phyloP scores from a whole-genome alignment of 1,140 invertebrate genomes.

The Saccostrea glomerata region DNA sequence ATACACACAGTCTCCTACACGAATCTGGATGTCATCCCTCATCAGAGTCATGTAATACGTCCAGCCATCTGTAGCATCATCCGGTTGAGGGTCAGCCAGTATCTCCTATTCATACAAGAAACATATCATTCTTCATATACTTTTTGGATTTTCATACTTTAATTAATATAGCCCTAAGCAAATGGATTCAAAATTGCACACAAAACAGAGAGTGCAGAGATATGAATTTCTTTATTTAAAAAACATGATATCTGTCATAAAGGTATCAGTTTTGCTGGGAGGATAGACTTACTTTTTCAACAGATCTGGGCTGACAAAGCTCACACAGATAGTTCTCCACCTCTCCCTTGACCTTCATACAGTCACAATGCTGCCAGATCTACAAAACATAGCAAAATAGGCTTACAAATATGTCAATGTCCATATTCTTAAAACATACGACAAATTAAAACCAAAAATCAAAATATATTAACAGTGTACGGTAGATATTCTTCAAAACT shows the following conservation, averaged over 20 bases:
- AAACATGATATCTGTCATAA: too few relatives aligned
- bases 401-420: too few relatives aligned
- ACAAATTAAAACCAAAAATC: too few relatives aligned
- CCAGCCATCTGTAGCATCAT: slow-evolving; percentile 77
- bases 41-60: slow-evolving; percentile 92
- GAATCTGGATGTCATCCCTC: slow-evolving; percentile 86
- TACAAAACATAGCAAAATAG: slow-evolving; percentile 58
- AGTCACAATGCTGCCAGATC: slow-evolving; percentile 97
- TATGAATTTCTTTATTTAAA: too few relatives aligned
- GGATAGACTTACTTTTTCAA: slow-evolving; percentile 69
- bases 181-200: too few relatives aligned
- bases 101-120: slow-evolving; percentile 82
- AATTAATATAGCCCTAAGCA: too few relatives aligned
- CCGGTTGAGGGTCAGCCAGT: slow-evolving; percentile 89
- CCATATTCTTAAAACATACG: too few relatives aligned
- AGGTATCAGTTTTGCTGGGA: too few relatives aligned
- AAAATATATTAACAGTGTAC: too few relatives aligned
- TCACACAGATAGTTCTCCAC: slow-evolving; percentile 93
- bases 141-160: too few relatives aligned
- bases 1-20: slow-evolving; percentile 93
- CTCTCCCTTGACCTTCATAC: slow-evolving; percentile 84
- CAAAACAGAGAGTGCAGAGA: too few relatives aligned
- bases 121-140: not conserved
- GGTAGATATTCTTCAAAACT: not conserved
- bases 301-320: slow-evolving; percentile 85